Evolutionary conservation across 2,113 vertebrate species (phyloP), one percentile per base, ranked within the genome.

Genomic region (Mus spicilegus): DNA sequence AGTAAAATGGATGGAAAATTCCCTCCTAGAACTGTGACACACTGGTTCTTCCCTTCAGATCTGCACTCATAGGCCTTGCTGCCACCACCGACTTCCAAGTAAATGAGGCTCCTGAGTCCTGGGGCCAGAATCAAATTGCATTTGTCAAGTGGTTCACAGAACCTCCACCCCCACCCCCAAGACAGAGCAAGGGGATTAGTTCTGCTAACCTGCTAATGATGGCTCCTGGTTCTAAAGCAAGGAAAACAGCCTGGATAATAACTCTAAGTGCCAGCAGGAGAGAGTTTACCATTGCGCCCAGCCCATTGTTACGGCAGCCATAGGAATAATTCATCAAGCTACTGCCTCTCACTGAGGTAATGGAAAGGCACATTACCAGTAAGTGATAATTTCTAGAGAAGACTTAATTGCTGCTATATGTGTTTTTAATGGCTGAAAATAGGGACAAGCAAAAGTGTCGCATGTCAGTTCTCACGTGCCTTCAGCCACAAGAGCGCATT

Each of bases 381-480:
- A 76, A 97, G 81, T 95, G 56, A 96, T 81, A n/a, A 95, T 76
- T 95, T 84, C 56, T 85, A 89, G 94, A 93, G 90, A 93, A 91
- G 80, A 77, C 9, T 87, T 97, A 95, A 96, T 58, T 33, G 70
- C 92, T 92, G 36, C 39, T 93, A 67, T 91, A 10, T 87, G n/a
- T 73, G 87, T 96, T 97, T 97, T 85, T 96, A 95, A 65, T 87
- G 63, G 51, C 88, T 97, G 97, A 5, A 36, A 94, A 97, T 54
- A 70, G 36, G 36, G 36, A 87, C 67, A 70, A 96, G 87, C 56
- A 65, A 24, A 95, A 82, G 90, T 30, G 85, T 72, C 85, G 58
- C 51, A 58, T 94, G 95, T 91, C 70, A 92, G 95, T 82, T 36
- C 81, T 94, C 91, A 93, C 93, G 94, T 75, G 70, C 77, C 93